phyloP scores from a whole-genome alignment of 1,140 invertebrate species.

The Arctopsyche grandis region DNA sequence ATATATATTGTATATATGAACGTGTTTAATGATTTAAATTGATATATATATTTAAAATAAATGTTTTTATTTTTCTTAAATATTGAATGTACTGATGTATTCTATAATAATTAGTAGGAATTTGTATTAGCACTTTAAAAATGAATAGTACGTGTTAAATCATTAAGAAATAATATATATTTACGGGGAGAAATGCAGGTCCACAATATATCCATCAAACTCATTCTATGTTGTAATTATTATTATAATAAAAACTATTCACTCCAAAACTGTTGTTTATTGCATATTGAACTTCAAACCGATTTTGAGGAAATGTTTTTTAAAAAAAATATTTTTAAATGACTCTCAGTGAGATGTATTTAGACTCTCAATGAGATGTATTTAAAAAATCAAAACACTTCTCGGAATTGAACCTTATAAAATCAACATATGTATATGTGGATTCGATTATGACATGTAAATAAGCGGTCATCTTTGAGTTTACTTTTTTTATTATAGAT shows the following conservation, averaged over 20 bases:
- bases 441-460: too few species aligned
- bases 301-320: too few species aligned
- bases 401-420: too few species aligned
- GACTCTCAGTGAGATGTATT: too few species aligned
- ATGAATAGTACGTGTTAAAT: constrained; percentile 32
- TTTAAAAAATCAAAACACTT: too few species aligned
- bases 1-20: not conserved
- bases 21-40: not conserved
- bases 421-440: too few species aligned
- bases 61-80: constrained; percentile 33
- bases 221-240: constrained; percentile 39
- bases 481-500: too few species aligned
- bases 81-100: constrained; percentile 32
- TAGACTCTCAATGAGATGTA: too few species aligned
- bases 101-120: not conserved
- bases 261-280: constrained; percentile 22
- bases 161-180: constrained; percentile 36
- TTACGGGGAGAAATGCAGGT: constrained; percentile 40
- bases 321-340: too few species aligned
- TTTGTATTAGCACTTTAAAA: constrained; percentile 31
- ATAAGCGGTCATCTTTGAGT: too few species aligned
- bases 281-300: not conserved
- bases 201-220: constrained; percentile 31
- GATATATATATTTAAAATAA: constrained; percentile 23
- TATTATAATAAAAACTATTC: constrained; percentile 36